Evolutionary conservation across 2,113 vertebrate genomes (phyloP), one percentile per base, ranked within the genome.

Genomic region (Brachionichthys hirsutus): DNA sequence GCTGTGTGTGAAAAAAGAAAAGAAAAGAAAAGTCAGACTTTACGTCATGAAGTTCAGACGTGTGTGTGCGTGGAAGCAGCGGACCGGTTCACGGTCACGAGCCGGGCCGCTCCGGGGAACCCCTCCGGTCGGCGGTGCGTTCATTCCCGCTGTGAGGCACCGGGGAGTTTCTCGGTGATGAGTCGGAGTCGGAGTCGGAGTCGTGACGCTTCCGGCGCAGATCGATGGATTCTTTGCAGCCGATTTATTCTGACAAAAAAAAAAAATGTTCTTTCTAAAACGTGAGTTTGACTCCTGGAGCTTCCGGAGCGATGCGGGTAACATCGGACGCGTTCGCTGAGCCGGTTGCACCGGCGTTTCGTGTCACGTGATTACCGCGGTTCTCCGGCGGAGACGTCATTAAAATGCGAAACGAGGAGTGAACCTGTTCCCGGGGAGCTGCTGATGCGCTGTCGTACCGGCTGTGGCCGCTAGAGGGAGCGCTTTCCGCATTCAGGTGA

Each of bases 351-450:
- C 53, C 41, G 38, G 43, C 36, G 3, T 41, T 46, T 54, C 10
- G 38, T 53, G n/a, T 67, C 34, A 51, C 54, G 58, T 73, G 59
- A 60, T 77, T 56, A 74, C 54, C 53, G 45, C 47, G 73, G 59
- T 67, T 67, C 52, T 60, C 63, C 35, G 76, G 66, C 64, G 73
- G 54, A n/a, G 75, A 67, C 75, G 70, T 67, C 80, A 69, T 80
- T 81, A 70, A 75, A 76, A 76, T 57, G 79, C 81, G 61, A 22
- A 69, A 67, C 83, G 78, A 67, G 75, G 73, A 77, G 76, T 69
- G n/a, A 66, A 77, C 78, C 70, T 80, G 66, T 71, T 82, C 66
- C 16, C 64, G 9, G 43, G 45, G 68, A 73, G 70, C 60, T 54
- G 60, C 40, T 54, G 48, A 34, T 58, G 38, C 54, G 1, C 22